Evolutionary conservation across 2,797 vertebrate species (phyloP).

Genomic region (Poecilia wingei): DNA sequence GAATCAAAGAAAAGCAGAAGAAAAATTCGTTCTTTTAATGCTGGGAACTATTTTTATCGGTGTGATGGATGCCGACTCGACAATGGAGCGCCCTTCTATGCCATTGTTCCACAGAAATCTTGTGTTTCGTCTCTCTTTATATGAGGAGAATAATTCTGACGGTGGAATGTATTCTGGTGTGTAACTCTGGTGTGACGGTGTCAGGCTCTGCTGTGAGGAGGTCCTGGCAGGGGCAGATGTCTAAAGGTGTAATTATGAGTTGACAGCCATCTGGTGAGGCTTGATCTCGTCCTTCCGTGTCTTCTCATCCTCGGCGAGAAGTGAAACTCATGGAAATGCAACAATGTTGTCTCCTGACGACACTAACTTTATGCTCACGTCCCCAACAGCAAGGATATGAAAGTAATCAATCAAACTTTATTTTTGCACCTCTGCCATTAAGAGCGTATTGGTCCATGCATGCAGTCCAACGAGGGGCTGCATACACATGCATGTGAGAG

Average conservation of each 20-base stretch:
- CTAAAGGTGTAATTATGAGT: constrained; percentile 62
- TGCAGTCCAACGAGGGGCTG: background rate
- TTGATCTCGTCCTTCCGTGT: constrained; percentile 61
- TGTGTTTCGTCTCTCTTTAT: constrained; percentile 25
- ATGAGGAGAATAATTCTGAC: constrained; percentile 14
- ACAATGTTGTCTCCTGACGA: constrained; percentile 41
- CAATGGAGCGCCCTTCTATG: background rate
- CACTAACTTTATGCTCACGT: constrained; percentile 46
- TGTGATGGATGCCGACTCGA: background rate
- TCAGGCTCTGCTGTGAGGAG: constrained; percentile 42
- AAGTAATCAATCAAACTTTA: constrained; percentile 51
- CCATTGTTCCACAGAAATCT: constrained; percentile 12
- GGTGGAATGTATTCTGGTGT: constrained; percentile 34
- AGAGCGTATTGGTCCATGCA: background rate
- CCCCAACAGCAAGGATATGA: constrained; percentile 18
- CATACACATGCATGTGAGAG: background rate
- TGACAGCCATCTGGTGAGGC: constrained; percentile 67
- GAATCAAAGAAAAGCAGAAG: background rate
- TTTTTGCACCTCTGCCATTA: constrained; percentile 23
- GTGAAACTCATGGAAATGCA: constrained; percentile 37
- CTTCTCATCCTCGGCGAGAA: constrained; percentile 49
- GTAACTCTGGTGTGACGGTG: constrained; percentile 42
- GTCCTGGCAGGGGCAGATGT: constrained; percentile 48
- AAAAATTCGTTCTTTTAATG: background rate
- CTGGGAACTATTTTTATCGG: background rate